Evolutionary conservation across 2,113 vertebrate species (phyloP).

Genomic region (Stictonetta naevosa): DNA sequence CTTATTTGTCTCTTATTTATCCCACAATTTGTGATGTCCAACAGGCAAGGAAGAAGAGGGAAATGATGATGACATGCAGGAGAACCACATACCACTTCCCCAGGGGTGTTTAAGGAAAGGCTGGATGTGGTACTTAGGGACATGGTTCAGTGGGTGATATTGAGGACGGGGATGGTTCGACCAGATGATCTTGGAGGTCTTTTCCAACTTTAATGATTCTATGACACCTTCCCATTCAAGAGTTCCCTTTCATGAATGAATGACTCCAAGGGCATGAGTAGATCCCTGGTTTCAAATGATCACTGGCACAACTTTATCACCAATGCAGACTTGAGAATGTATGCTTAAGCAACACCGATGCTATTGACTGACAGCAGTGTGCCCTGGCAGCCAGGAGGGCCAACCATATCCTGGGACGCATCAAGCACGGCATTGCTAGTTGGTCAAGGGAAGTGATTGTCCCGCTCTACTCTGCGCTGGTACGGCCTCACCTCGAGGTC

Average conservation of each 20-base stretch:
- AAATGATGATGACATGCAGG: background rate
- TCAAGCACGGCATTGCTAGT: no score
- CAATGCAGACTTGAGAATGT: background rate
- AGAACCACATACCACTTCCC: background rate
- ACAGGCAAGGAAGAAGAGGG: background rate
- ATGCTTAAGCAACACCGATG: rapidly evolving
- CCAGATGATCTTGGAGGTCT: no score
- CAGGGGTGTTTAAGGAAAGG: no score
- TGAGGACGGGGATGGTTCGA: no score
- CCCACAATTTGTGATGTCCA: background rate
- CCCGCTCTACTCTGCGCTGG: no score
- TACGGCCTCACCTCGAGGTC: no score
- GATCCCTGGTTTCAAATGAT: background rate
- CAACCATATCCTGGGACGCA: no score
- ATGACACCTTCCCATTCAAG: background rate
- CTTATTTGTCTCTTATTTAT: background rate
- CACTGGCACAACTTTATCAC: background rate
- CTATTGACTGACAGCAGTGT: background rate
- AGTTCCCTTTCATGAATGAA: background rate
- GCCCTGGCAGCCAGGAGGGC: no score
- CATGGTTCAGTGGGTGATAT: no score
- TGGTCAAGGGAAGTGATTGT: no score
- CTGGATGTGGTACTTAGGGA: no score
- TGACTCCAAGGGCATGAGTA: background rate
- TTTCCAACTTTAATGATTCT: no score